phyloP scores from a whole-genome alignment of 1,140 invertebrate species.

The Chrysoperla carnea region DNA sequence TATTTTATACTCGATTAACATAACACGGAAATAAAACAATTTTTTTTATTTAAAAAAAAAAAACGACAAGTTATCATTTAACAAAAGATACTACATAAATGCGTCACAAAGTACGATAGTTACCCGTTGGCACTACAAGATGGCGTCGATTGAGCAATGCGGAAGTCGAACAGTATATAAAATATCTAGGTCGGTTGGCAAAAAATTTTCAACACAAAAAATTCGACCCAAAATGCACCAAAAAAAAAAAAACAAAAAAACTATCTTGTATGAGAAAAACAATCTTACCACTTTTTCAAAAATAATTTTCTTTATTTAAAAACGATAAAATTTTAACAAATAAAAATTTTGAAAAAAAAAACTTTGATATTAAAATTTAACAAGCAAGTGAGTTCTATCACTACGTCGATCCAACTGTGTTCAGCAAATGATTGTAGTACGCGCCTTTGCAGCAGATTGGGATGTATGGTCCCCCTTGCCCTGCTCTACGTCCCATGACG shows the following conservation, averaged over 20 bases:
- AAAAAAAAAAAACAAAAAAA: too few species aligned
- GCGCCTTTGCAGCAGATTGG: neutral
- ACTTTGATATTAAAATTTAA: too few species aligned
- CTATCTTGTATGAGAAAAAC: too few species aligned
- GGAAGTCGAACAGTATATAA: neutral
- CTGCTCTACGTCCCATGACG: neutral
- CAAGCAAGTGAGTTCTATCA: too few species aligned
- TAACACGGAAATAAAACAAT: neutral
- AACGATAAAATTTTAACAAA: too few species aligned
- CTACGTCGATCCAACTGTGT: neutral
- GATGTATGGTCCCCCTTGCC: neutral
- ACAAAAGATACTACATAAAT: neutral
- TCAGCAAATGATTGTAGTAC: neutral
- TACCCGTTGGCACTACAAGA: neutral
- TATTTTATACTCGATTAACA: neutral
- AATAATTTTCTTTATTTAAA: too few species aligned
- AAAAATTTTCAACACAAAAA: too few species aligned
- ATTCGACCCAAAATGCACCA: too few species aligned
- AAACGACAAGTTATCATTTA: neutral
- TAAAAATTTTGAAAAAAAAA: too few species aligned
- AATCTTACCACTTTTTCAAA: too few species aligned
- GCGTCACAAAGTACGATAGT: neutral
- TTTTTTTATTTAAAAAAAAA: too few species aligned
- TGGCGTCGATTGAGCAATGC: neutral
- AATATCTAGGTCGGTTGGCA: neutral